Base-by-base conservation (phyloP, 1,140 invertebrate genomes). In the Xylocopa sonorina region DNA sequence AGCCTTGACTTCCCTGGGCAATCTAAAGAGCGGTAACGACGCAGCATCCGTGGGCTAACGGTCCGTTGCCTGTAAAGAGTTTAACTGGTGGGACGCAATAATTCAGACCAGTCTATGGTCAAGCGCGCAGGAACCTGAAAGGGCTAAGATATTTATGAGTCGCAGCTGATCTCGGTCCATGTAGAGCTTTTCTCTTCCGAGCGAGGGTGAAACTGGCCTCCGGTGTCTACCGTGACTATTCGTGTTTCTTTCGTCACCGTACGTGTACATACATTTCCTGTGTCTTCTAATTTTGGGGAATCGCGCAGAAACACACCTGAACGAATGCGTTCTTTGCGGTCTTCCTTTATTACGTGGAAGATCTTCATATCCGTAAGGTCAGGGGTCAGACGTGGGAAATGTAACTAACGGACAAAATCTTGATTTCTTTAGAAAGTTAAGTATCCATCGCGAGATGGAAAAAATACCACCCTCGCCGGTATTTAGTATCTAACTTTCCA, bases 61-160 rank as follows among this genome's bases (percentile, higher is more conserved):
- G 74, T 77, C 63, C 64, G 46, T n/a, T 64, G 60, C n/a, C 68
- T 84, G 77, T 78, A 84, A 85, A 86, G 84, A 86, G 80, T 86
- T 86, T 80, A 85, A 84, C 80, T 60, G 73, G 53, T 76, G 57
- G 80, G 72, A 76, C 71, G 67, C 83, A 85, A 86, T 86, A 86
- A 85, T 85, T 85, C 80, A 82, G 66, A 10, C 51, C 21, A 12
- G 73, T 79, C 83, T 82, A 82, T 82, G 84, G 84, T 86, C 83
- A 85, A n/a, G 55, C 12, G n/a, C 29, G 32, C 41, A 21, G 16
- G 21, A 29, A 55, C 48, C 53, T 80, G 63, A 86, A 86, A 86
- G 84, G 77, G 80, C 83, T 84, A 80, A 78, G 78, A 78, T 85
- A 86, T 86, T 86, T 86, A 86, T 83, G 80, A 68, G 75, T 77